Base-by-base conservation (phyloP, 2,113 vertebrate species). In the Accipiter virgatus region DNA sequence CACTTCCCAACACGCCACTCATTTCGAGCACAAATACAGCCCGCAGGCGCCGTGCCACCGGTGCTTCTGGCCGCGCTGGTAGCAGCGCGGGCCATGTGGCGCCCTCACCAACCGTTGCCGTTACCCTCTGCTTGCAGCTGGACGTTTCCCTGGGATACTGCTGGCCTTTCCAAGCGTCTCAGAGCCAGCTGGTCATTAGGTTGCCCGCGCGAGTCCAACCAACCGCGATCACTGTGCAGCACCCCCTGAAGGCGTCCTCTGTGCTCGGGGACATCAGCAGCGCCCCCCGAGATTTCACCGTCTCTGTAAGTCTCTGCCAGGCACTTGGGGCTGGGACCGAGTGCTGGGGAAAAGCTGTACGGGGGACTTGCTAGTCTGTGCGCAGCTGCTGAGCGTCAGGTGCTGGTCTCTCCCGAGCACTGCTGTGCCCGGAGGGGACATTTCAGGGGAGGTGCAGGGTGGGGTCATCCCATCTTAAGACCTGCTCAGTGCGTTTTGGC, bases 71-170 rank as follows among this genome's bases (percentile, higher is more conserved):
- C 55, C 34, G 31, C 23, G 3, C 17, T 16, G n/a, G n/a, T 27
- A 50, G 43, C 23, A 50, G 53, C 22, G 6, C 8, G 4, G 31
- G 32, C 58, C 40, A 3, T 16, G 52, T 32, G 16, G 2, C 32
- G 2, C 10, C 34, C 67, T 73, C 34, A 20, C 47, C 22, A 12
- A 13, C 32, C 40, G 10, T 3, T 50, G 43, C 40, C 7, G 4
- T n/a, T 43, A 32, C 43, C 29, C 7, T 82, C 53, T 48, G 53
- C 43, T 70, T 82, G 40, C 95, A 98, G 96, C 93, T 79, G 53
- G 78, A 97, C n/a, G 50, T 93, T 59, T 98, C 93, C 71, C 95
- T 95, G 19, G 97, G 96, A 59, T 96, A 97, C 31, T 97, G 97
- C 94, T 97, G 97, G 97, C 91, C 95, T 80, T 94, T 97, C 72